These are phyloP conservation scores for Leptodactylus fuscus DNA, from an alignment of 2,113 vertebrate species.

Conservation along the genomic window DNA sequence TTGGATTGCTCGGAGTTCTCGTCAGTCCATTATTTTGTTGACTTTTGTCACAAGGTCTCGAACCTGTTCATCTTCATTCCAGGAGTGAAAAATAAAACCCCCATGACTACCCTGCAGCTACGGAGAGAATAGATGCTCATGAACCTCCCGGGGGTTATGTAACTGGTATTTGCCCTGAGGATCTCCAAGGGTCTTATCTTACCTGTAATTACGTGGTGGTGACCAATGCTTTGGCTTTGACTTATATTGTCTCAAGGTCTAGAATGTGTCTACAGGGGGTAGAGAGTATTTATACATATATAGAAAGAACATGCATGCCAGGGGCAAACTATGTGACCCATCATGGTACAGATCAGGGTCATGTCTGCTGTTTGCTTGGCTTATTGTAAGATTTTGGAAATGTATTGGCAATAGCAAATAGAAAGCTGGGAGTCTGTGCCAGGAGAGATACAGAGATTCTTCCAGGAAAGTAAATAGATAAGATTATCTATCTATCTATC, in stretches of 20 bases:
- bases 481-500: too few species aligned
- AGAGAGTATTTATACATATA: constrained; percentile 25
- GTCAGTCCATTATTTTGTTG: background rate
- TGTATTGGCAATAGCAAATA: background rate
- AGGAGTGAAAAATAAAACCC: constrained; percentile 29
- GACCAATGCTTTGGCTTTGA: constrained; percentile 36
- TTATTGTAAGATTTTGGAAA: too few species aligned
- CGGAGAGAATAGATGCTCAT: constrained; percentile 13
- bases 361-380: too few species aligned
- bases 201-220: constrained; percentile 29
- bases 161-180: constrained; percentile 28
- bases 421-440: background rate
- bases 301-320: background rate
- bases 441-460: too few species aligned
- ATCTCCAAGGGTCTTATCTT: constrained; percentile 23
- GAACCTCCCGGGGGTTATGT: constrained; percentile 10
- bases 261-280: background rate
- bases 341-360: background rate
- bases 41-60: background rate
- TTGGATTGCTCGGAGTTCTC: background rate
- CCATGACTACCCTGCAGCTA: constrained; percentile 33
- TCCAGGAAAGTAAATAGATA: too few species aligned
- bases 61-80: constrained; percentile 43
- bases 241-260: background rate
- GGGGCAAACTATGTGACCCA: background rate